Evolutionary conservation across 1,140 invertebrate species (phyloP), one percentile per base, ranked within the genome.

Genomic region (Drosophila kepulauana): DNA sequence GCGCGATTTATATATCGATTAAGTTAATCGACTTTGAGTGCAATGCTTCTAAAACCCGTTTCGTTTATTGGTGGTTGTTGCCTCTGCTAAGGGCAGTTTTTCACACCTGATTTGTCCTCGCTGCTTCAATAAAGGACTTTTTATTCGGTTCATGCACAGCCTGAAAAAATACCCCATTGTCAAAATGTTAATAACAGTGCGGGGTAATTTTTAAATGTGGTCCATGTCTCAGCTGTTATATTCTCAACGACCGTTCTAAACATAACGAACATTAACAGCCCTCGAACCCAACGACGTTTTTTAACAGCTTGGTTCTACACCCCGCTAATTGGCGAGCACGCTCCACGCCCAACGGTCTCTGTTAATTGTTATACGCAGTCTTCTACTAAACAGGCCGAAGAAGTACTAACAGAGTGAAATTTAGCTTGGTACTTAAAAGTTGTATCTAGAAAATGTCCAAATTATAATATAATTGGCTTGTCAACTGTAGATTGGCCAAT

Each of bases 391-490:
- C 33, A 62, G 57, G 71, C 15, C 54, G 54, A 74, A 69, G 15
- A 33, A 46, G 11, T 49, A 41, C 57, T 10, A 11, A 0, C 0
- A 3, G 3, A 63, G 8, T 15, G 10, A 10, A n/a, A 66, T 51
- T 30, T 35, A 61, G 3, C n/a, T 25, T 28, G 33, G 63, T 15
- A 64, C 38, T 52, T 57, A 57, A 25, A 25, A 66, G 5, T 3
- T 5, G 10, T 15, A 10, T 11, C 20, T 38, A 30, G 56, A 49
- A 71, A 71, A 71, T 71, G 25, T 28, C 51, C 68, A 71, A 64
- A 71, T 56, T 56, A 48, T 56, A 64, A 41, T 57, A 57, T 62
- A 69, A 74, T 74, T 69, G 48, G 64, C 20, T 68, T 68, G 71
- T 74, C 71, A 49, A 57, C 57, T 61, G 8, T 20, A 16, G 49